Percentiles rank a stretch among this genome's conserved stretches.
Evolutionary conservation across 2,113 vertebrate species (phyloP).

Genomic region (Heterotis niloticus): DNA sequence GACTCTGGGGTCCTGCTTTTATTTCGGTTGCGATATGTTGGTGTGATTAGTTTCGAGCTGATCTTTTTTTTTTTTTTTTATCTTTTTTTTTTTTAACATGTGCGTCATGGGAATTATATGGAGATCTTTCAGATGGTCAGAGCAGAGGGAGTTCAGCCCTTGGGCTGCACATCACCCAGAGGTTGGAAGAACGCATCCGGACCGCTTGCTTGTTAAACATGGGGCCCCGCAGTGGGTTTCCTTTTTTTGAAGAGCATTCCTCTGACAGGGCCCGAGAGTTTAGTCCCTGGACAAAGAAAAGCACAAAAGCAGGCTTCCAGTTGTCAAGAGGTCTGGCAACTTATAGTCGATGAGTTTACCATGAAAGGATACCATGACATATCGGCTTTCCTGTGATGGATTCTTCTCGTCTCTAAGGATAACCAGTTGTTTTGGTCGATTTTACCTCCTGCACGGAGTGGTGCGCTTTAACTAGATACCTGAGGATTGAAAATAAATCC

Average conservation of each 20-base stretch:
- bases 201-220: background rate
- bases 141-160: slow-evolving; percentile 2
- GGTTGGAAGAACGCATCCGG: slow-evolving; percentile 3
- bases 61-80: background rate
- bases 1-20: background rate
- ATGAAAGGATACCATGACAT: background rate
- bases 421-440: slow-evolving; percentile 1
- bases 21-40: background rate
- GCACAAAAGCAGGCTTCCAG: background rate
- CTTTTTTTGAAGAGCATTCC: background rate
- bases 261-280: background rate
- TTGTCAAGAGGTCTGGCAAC: no score
- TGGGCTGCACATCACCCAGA: background rate
- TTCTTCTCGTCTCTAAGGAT: slow-evolving; percentile 4
- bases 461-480: background rate
- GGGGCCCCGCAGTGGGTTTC: slow-evolving; percentile 1
- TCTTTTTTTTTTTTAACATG: slow-evolving; percentile 1
- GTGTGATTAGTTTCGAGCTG: background rate
- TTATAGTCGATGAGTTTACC: background rate
- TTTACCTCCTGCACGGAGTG: background rate
- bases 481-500: background rate
- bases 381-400: background rate
- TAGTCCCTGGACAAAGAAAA: background rate
- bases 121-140: slow-evolving; percentile 14
- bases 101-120: background rate